Base-by-base conservation (phyloP, 2,888 invertebrate genomes). In the Pollenia amentaria region DNA sequence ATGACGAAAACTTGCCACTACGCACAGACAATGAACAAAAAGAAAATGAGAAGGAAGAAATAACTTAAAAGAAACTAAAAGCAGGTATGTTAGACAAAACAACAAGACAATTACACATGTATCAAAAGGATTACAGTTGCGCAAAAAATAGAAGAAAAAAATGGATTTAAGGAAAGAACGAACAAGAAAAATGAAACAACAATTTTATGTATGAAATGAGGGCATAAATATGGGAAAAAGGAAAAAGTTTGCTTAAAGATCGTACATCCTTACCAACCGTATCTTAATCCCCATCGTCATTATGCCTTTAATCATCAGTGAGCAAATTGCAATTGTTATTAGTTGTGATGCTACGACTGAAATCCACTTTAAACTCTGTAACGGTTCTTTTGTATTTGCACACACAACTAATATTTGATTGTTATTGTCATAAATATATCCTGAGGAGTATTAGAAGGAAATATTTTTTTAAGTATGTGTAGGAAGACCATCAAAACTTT, bases 171-270 rank as follows among this genome's bases (percentile, higher is more conserved):
- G 16, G 29, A 53, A 53, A 46, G 69, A n/a, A 12, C 2, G 1
- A 40, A 0, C 16, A 1, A 55, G 7, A 57, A 72, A 6, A 6
- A 6, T 1, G 6, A 29, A 29, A 29, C 29, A n/a, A 73, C 46
- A 14, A 46, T 80, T 51, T 42, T 44, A 44, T 75, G 67, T 60
- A 44, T 67, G 73, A 51, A 48, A 75, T 60, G 57, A 51, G 46
- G 44, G 10, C n/a, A 11, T 67, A 81, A 81, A 42, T 64, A 42
- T 46, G 65, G 65, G 77, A 77, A 83, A 64, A 6, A 72, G 72
- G 64, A 83, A 57, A 51, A 53, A 72, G 53, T 80, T 72, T 12
- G 16, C 18, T 46, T 11, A 46, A n/a, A 62, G 2, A 40, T 11
- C 16, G 29, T 16, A 21, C 38, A 46, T 55, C 38, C 40, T 69